Base-by-base conservation (phyloP, 2,797 vertebrate species). In the Clamator glandarius region DNA sequence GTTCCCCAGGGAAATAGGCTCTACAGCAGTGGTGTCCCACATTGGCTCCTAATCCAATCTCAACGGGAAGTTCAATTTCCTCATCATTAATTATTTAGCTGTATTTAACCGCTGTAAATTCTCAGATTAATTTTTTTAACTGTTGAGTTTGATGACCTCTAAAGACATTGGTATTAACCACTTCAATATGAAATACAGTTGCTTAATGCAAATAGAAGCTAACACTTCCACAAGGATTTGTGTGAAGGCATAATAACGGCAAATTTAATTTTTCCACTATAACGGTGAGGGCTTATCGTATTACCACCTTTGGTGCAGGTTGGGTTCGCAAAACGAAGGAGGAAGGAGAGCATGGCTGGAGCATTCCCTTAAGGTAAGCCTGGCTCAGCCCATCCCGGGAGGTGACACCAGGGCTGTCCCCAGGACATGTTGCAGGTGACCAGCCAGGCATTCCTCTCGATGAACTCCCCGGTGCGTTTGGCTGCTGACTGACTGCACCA, bases 41-140 rank as follows among this genome's bases (percentile, higher is more conserved):
- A 74, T 11, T 84, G 94, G 89, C 28, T 95, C 90, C 94, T 96
- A 95, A 96, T 95, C 93, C 93, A 92, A 90, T 92, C 95, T 96
- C 93, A 80, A 91, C 1, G 92, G 95, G 95, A 93, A 96, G 95
- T 94, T 97, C 96, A 95, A 97, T 97, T 96, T 97, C 89, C 88
- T 90, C 95, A 68, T 96, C 95, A 92, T 97, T 96, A 97, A 96
- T 97, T 96, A 97, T 97, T 97, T 96, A 96, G 76, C 93, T 95
- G 92, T 96, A 91, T 86, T 96, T 96, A 97, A 97, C 95, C 57
- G 61, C 92, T 84, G 74, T 88, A 95, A 97, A 95, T 95, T 95
- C 89, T 95, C 91, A 95, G 91, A 79, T 94, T 96, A 95, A 83
- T 96, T 93, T 96, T 95, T 96, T 93, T 84, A 91, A 95, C 93